A percentile compares a stretch with the other conserved stretches of the same genome.
Evolutionary conservation across 2,113 vertebrate genomes (phyloP).

Genomic region (Orientallactaga bullata): DNA sequence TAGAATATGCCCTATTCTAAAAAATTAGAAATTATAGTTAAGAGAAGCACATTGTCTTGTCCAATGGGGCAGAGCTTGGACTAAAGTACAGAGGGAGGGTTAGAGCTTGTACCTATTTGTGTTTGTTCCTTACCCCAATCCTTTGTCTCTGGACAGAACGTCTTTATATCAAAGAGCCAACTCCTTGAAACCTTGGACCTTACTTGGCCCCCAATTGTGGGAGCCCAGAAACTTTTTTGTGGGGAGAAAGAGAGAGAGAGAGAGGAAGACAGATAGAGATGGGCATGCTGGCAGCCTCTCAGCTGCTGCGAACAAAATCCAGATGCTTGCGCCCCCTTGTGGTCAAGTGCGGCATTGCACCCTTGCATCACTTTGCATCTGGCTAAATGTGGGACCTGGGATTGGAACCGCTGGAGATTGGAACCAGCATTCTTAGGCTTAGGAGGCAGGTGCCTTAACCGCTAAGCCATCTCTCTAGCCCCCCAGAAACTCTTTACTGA

Average conservation of each 20-base stretch:
- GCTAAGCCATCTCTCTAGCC: too few relatives aligned
- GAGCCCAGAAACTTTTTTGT: neutral
- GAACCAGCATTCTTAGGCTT: too few relatives aligned
- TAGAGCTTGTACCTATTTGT: rapidly evolving
- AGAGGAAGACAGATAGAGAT: too few relatives aligned
- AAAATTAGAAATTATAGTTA: neutral
- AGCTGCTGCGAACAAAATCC: too few relatives aligned
- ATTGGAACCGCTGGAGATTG: too few relatives aligned
- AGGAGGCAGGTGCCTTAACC: too few relatives aligned
- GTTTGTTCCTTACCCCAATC: neutral
- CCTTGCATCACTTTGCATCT: too few relatives aligned
- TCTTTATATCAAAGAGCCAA: neutral
- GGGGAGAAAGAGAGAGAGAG: too few relatives aligned
- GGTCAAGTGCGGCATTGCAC: too few relatives aligned
- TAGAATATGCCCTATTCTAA: neutral
- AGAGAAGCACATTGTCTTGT: neutral
- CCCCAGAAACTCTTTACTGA: neutral
- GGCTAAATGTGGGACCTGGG: too few relatives aligned
- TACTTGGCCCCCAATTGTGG: neutral
- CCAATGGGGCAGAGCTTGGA: neutral
- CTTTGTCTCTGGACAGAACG: neutral
- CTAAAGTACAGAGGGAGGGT: neutral
- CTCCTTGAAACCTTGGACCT: neutral
- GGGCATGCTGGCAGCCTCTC: too few relatives aligned
- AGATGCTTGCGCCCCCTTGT: too few relatives aligned